Evolutionary conservation across 2,888 invertebrate genomes (phyloP), one percentile per base, ranked within the genome.

Genomic region (Stenurella melanura): DNA sequence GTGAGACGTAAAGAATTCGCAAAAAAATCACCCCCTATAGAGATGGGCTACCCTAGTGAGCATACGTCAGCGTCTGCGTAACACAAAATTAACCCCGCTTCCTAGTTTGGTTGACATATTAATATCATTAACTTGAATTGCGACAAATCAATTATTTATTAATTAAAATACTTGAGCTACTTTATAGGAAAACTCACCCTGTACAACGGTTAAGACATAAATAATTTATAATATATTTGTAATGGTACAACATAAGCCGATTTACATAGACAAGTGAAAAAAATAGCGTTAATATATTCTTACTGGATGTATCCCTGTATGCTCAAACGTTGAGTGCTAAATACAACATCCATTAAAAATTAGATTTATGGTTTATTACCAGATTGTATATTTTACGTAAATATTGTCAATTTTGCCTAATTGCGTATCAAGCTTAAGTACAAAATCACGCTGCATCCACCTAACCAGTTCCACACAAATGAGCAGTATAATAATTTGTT

Each of bases 401-500:
- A 64, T 50, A 68, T 68, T 30, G 54, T 17, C 57, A 42, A 50
- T 66, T 50, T 50, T 19, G 42, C 34, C 26, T 68, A 68, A 68
- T 56, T 56, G 68, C 57, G 17, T 54, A 21, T 26, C 67, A 1
- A 54, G 50, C 17, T n/a, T 26, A 42, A 30, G 30, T n/a, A 50
- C 56, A 56, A 17, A 54, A 17, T 54, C 54, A 54, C 18, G 38
- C 30, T 17, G 42, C 18, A 56, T 54, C 50, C 34, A 26, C 11
- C 0, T 58, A 38, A 38, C 60, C 42, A 42, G 60, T 60, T 60
- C 50, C 57, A 7, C 34, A 17, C 19, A 11, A 70, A 19, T 42
- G 42, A 42, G 58, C n/a, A 42, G 15, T 19, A 60, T 58, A 68
- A 68, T 68, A 70, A 70, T 70, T 60, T 70, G 70, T 70, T 58